These are phyloP conservation scores for Carabus problematicus DNA, from an alignment of 2,888 invertebrate genomes.

Conservation along the genomic window DNA sequence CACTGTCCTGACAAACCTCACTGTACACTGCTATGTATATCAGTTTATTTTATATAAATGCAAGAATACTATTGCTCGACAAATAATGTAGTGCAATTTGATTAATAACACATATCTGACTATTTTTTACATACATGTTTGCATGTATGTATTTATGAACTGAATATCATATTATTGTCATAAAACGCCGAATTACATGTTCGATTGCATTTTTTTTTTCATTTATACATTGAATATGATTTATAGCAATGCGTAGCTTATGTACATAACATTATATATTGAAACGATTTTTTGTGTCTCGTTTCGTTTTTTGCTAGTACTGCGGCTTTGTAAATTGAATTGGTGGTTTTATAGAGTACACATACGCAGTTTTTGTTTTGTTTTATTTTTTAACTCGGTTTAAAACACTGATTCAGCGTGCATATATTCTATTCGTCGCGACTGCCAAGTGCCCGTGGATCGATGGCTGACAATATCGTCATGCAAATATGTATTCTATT, in stretches of 20 bases:
- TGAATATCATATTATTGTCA: no score
- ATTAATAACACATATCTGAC: no score
- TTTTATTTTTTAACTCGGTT: slow-evolving; percentile 20
- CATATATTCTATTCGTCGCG: background rate
- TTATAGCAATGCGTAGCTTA: slow-evolving; percentile 32
- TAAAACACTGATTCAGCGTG: slow-evolving; percentile 25
- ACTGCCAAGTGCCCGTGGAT: background rate
- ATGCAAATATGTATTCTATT: background rate
- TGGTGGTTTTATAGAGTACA: slow-evolving; percentile 38
- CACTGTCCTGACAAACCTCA: no score
- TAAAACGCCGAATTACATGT: background rate
- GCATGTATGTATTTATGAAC: no score
- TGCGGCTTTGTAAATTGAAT: slow-evolving; percentile 37
- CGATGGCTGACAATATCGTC: background rate
- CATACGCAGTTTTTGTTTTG: slow-evolving; percentile 14
- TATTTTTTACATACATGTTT: no score
- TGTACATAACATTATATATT: slow-evolving; percentile 32
- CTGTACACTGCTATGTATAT: no score
- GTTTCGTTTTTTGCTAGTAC: slow-evolving; percentile 22
- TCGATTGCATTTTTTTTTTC: slow-evolving; percentile 5
- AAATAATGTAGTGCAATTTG: no score
- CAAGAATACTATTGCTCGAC: no score
- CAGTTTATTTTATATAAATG: no score
- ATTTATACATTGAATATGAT: slow-evolving; percentile 30
- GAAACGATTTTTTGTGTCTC: slow-evolving; percentile 27